Evolutionary conservation across 2,797 vertebrate species (phyloP).

Genomic region (Natrix natrix): DNA sequence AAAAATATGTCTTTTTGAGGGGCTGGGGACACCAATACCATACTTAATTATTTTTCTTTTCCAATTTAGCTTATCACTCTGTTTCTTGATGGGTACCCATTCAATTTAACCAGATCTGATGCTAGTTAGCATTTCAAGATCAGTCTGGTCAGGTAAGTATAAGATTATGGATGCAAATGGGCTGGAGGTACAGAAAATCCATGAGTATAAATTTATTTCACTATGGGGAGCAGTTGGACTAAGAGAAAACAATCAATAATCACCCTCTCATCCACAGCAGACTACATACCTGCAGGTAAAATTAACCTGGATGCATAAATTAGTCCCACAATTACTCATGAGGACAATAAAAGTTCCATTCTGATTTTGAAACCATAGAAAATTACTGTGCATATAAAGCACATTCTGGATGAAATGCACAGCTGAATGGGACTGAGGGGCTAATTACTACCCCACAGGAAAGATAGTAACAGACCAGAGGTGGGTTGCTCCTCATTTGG

Average conservation of each 20-base stretch:
- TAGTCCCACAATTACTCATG: not conserved
- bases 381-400: not conserved
- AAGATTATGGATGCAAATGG: not conserved
- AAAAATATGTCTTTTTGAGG: not conserved
- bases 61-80: not conserved
- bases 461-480: not conserved
- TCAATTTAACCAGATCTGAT: not conserved
- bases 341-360: not conserved
- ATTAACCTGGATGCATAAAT: not conserved
- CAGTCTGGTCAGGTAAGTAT: not conserved
- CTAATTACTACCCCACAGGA: not conserved
- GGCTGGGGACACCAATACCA: not conserved
- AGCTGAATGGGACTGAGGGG: not conserved
- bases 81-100: not conserved
- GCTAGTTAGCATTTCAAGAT: not conserved
- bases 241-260: not conserved
- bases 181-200: not conserved
- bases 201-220: not conserved
- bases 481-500: too few species aligned
- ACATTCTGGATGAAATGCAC: not conserved
- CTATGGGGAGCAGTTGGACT: not conserved
- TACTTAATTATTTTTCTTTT: not conserved
- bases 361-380: not conserved
- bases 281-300: not conserved
- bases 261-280: not conserved